These are phyloP conservation scores for Parazoanthus atlanticus DNA, from an alignment of 92 coral and sea anemone genomes.

Conservation along the genomic window DNA sequence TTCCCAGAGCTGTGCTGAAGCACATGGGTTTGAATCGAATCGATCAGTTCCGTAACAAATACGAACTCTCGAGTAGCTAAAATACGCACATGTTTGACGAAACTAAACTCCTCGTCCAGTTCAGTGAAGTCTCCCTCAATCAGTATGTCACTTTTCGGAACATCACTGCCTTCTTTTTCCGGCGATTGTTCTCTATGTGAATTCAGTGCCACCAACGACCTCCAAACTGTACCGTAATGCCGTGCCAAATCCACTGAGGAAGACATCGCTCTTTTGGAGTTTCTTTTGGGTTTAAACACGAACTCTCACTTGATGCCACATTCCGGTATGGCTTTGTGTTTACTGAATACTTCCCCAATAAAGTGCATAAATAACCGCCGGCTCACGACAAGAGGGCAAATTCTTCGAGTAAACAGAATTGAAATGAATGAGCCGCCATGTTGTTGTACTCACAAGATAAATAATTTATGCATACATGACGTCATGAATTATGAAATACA, in stretches of 20 bases:
- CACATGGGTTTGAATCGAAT: conserved; percentile 67
- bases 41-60: conserved; percentile 75
- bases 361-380: conserved; percentile 6
- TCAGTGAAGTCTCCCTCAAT: conserved; percentile 91
- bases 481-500: conserved; percentile 50
- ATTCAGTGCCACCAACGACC: conserved; percentile 21
- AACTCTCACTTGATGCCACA: not conserved
- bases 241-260: conserved; percentile 21
- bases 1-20: conserved; percentile 84
- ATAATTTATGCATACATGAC: conserved; percentile 63
- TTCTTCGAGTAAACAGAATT: conserved; percentile 57
- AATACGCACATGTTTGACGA: conserved; percentile 79
- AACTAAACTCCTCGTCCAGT: conserved; percentile 75
- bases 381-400: conserved; percentile 37
- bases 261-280: conserved; percentile 16
- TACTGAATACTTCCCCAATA: conserved; percentile 5
- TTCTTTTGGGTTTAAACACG: conserved; percentile 10
- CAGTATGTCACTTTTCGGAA: conserved; percentile 64
- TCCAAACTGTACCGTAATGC: conserved; percentile 39
- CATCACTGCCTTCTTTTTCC: not conserved
- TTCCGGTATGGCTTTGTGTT: conserved; percentile 28
- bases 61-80: conserved; percentile 83
- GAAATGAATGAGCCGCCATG: conserved; percentile 64
- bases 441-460: conserved; percentile 43
- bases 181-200: conserved; percentile 26